Percentiles rank a stretch among this genome's conserved stretches.
Conservation (phyloP, 2,888 invertebrate species). For the Phengaris alcon region DNA sequence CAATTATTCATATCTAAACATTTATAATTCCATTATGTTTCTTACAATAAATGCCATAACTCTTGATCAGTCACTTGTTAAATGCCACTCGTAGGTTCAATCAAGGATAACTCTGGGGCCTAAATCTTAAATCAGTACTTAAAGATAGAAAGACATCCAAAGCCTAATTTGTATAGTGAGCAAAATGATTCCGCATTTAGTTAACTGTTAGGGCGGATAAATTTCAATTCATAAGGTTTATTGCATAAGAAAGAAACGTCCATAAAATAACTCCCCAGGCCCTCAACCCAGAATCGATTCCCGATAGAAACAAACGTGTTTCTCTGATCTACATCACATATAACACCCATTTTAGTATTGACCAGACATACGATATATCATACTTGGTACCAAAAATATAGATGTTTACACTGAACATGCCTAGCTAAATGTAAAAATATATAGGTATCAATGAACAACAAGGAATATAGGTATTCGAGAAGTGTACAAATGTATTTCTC, state of each 20-base stretch:
- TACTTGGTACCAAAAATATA: constrained; percentile 75
- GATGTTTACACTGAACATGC: constrained; percentile 74
- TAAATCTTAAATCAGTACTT: constrained; percentile 33
- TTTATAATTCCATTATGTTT: constrained; percentile 44
- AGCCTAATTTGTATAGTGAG: constrained; percentile 40
- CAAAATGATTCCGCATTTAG: constrained; percentile 43
- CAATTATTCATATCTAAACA: constrained; percentile 41
- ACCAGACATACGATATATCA: constrained; percentile 45
- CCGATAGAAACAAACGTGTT: constrained; percentile 20
- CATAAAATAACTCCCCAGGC: constrained; percentile 35
- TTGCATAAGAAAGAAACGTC: constrained; percentile 34
- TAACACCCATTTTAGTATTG: constrained; percentile 29
- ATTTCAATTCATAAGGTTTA: constrained; percentile 39
- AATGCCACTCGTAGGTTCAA: constrained; percentile 36
- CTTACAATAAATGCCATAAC: constrained; percentile 35
- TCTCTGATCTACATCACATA: constrained; percentile 22
- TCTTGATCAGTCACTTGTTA: constrained; percentile 42
- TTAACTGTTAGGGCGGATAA: constrained; percentile 43
- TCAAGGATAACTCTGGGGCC: constrained; percentile 35
- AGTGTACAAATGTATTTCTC: constrained; percentile 74
- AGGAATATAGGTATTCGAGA: constrained; percentile 75
- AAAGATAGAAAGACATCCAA: constrained; percentile 37
- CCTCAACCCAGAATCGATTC: constrained; percentile 9
- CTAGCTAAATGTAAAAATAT: constrained; percentile 77
- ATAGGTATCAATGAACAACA: constrained; percentile 78